phyloP scores from a whole-genome alignment of 2,797 vertebrate species.

The Sebastes hubbsi region DNA sequence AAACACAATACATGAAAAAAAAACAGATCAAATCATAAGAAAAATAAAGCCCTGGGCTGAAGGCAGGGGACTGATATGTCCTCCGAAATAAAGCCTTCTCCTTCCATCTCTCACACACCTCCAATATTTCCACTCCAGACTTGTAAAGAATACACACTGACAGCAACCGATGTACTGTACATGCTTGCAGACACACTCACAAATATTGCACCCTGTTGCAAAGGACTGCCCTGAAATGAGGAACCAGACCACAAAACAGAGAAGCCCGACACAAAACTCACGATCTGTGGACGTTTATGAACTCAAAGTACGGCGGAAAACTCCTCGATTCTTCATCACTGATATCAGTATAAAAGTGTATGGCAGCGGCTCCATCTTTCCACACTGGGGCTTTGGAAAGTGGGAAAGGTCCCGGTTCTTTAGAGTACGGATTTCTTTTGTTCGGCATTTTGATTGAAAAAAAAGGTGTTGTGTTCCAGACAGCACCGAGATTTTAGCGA shows the following conservation, averaged over 20 bases:
- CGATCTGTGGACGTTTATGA: not conserved
- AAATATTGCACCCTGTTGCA: conserved; percentile 30
- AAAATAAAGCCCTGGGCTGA: conserved; percentile 39
- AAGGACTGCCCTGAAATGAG: conserved; percentile 22
- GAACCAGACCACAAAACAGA: conserved; percentile 4
- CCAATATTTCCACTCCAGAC: not conserved
- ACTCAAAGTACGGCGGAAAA: not conserved
- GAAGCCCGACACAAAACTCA: not conserved
- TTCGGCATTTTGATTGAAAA: not conserved
- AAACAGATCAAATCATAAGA: conserved; percentile 15
- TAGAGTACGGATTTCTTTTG: not conserved
- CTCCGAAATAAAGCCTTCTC: conserved; percentile 63
- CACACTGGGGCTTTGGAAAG: conserved; percentile 23
- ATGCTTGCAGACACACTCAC: conserved; percentile 31
- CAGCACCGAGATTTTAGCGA: not conserved
- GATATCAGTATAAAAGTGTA: not conserved
- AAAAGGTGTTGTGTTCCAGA: conserved; percentile 9
- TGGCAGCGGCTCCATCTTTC: conserved; percentile 14
- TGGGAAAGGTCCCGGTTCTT: conserved; percentile 1
- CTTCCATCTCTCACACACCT: conserved; percentile 14
- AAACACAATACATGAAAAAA: conserved; percentile 14
- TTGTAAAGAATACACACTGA: conserved; percentile 31
- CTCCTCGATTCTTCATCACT: not conserved
- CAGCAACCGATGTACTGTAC: conserved; percentile 25
- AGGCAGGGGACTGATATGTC: conserved; percentile 64